These are phyloP conservation scores for Leucopternis melanops DNA, from an alignment of 2,113 vertebrate species.

Conservation along the genomic window DNA sequence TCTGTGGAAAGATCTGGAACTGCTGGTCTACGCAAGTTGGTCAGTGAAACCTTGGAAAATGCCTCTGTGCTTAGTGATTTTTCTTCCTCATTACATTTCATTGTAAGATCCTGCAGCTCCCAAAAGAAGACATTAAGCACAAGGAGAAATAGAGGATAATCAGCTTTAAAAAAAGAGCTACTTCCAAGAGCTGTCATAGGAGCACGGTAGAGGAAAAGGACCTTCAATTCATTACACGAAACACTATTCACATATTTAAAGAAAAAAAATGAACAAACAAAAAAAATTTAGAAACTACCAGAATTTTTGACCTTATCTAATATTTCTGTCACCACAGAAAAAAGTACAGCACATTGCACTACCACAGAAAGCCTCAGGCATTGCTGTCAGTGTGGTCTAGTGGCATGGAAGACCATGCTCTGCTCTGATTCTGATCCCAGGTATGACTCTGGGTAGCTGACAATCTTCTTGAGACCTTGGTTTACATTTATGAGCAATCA, in stretches of 20 bases:
- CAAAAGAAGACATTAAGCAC: not conserved
- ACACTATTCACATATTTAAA: not conserved
- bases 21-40: slow-evolving; percentile 90
- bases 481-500: not conserved
- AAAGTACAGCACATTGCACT: not conserved
- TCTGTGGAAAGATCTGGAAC: slow-evolving; percentile 95
- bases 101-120: slow-evolving; percentile 86
- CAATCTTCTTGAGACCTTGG: not conserved
- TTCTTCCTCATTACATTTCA: slow-evolving; percentile 94
- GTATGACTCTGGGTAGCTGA: not conserved
- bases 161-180: not conserved
- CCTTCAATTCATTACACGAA: not conserved
- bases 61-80: slow-evolving; percentile 91
- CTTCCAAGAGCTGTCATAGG: not conserved
- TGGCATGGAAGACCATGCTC: not conserved
- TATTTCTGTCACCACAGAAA: not conserved
- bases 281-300: not conserved
- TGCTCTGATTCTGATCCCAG: not conserved
- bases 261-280: not conserved
- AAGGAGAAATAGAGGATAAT: not conserved
- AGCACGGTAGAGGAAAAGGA: not conserved
- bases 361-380: not conserved
- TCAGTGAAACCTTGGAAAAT: slow-evolving; percentile 91
- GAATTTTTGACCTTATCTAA: not conserved
- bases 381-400: not conserved